Conservation (phyloP, 1,140 invertebrate genomes). For the Hyles vespertilio region DNA sequence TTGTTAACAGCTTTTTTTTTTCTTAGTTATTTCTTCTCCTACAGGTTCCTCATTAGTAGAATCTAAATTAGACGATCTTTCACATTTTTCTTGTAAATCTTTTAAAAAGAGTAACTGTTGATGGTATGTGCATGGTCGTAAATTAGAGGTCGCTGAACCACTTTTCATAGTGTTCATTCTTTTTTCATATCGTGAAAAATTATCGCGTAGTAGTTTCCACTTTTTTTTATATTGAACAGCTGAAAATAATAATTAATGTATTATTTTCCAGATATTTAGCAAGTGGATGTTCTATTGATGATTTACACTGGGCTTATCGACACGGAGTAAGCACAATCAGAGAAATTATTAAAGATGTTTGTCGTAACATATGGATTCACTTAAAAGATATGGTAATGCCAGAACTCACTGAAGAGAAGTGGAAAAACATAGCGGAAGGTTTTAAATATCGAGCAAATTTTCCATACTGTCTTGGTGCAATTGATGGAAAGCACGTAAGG, state of each 20-base stretch:
- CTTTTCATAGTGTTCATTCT: conserved; percentile 23
- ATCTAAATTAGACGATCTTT: neutral
- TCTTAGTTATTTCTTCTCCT: conserved; percentile 21
- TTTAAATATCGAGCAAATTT: conserved; percentile 11
- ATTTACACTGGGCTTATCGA: conserved; percentile 43
- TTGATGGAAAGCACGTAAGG: conserved; percentile 4
- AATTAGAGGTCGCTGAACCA: conserved; percentile 23
- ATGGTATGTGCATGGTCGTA: conserved; percentile 18
- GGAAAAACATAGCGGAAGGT: conserved; percentile 35
- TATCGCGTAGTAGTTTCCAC: conserved; percentile 28
- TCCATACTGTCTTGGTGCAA: conserved; percentile 31
- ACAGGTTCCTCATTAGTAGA: neutral
- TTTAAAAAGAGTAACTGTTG: conserved; percentile 22
- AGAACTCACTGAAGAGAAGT: conserved; percentile 37
- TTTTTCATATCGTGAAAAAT: conserved; percentile 22
- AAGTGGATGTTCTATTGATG: conserved; percentile 38
- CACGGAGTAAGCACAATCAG: conserved; percentile 37
- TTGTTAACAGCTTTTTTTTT: conserved; percentile 21
- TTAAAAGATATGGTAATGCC: conserved; percentile 28
- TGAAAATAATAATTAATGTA: conserved; percentile 20
- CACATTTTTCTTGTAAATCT: conserved; percentile 16
- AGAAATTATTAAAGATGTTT: conserved; percentile 35
- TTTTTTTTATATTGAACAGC: conserved; percentile 22
- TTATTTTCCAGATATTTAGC: conserved; percentile 41
- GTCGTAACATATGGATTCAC: conserved; percentile 34